phyloP scores from a whole-genome alignment of 2,113 vertebrate species.

The Larimichthys crocea region DNA sequence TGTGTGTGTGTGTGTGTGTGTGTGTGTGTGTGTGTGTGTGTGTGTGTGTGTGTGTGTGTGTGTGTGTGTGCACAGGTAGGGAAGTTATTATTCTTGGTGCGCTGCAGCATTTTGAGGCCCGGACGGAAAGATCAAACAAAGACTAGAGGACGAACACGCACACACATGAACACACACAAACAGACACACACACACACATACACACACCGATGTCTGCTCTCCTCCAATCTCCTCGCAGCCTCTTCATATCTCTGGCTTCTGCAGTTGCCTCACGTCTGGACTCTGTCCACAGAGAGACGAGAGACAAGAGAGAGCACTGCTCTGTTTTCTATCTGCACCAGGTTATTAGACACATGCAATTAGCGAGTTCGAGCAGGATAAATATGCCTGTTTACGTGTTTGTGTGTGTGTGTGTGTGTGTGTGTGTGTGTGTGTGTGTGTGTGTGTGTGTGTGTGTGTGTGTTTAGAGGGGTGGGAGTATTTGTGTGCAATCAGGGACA shows the following conservation, averaged over 20 bases:
- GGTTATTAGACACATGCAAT: conserved; percentile 76
- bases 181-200: conserved; percentile 17
- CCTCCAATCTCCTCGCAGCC: conserved; percentile 62
- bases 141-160: conserved; percentile 57
- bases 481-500: conserved; percentile 69
- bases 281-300: conserved; percentile 68
- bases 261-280: conserved; percentile 77
- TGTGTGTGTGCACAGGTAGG: conserved; percentile 1
- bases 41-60: not conserved
- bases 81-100: conserved; percentile 72
- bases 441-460: conserved; percentile 30
- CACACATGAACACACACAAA: not conserved
- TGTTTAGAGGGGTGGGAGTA: conserved; percentile 15
- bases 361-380: conserved; percentile 64
- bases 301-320: conserved; percentile 58
- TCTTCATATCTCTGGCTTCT: conserved; percentile 68
- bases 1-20: conserved; percentile 19
- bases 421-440: conserved; percentile 23
- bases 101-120: conserved; percentile 66
- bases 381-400: conserved; percentile 62
- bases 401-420: conserved; percentile 27
- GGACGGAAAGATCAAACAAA: conserved; percentile 79
- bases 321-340: conserved; percentile 72
- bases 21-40: not conserved
- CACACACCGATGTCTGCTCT: conserved; percentile 39